Base-by-base conservation (phyloP, 2,888 invertebrate genomes). In the Myopa tessellatipennis region DNA sequence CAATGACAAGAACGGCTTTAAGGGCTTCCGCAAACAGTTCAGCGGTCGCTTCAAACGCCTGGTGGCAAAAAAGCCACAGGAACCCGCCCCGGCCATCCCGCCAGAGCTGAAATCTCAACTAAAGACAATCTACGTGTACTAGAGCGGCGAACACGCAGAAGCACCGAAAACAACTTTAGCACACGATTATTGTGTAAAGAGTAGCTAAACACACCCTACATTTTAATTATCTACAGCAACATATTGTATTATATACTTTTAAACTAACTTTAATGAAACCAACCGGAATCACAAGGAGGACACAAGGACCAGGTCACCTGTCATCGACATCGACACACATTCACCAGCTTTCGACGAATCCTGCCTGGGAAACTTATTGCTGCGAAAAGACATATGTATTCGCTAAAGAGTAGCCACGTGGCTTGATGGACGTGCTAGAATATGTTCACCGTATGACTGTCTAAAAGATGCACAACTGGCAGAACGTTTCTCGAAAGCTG, bases 61-160 rank as follows among this genome's bases (percentile, higher is more conserved):
- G 85, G 95, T 95, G 83, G 94, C 95, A 89, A 94, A 93, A 92
- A 95, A 95, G 91, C 93, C 95, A 82, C 68, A 68, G 26, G 93
- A 94, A 89, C 94, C 95, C 88, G 92, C 93, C 82, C 95, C 95
- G 90, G 93, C 94, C 89, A 95, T 96, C 91, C 95, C 95, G 84
- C 94, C 95, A 78, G 95, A 95, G 91, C 91, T 95, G 86, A 94
- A 95, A 89, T 95, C 95, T 84, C 95, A 96, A 91, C 92, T 96
- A 84, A 95, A 95, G 90, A 94, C 95, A 88, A 96, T 96, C 87
- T 96, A 95, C 90, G 95, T 96, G 88, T 96, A 95, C 90, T 95
- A 75, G 75, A 50, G 12, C 50, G 69, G 52, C 71, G 67, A 78
- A 78, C 76, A 71, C 78, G 79, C 83, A 83, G 14, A 77, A 80